Conservation (phyloP, 2,113 vertebrate genomes). For the Athene noctua region DNA sequence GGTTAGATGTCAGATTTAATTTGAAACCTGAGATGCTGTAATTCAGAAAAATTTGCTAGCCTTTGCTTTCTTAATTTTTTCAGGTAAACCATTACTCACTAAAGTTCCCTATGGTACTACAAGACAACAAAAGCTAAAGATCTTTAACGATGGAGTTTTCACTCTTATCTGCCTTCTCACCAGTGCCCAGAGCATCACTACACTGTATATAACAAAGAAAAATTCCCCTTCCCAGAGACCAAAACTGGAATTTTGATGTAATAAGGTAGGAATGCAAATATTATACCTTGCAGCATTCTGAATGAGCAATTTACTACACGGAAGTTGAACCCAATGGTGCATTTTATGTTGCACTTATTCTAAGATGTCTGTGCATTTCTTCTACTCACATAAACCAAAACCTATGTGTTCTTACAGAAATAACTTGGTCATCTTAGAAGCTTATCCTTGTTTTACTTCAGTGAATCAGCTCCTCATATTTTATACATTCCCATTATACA, state of each 20-base stretch:
- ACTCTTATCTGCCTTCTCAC: background rate
- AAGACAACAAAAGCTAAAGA: background rate
- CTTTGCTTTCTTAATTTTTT: too few species aligned
- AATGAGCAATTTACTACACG: background rate
- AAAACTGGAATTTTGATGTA: background rate
- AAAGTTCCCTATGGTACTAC: background rate
- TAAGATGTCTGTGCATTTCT: background rate
- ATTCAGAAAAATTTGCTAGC: background rate
- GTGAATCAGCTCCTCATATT: background rate
- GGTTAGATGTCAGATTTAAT: slow-evolving; percentile 16
- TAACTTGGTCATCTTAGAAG: background rate
- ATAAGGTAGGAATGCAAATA: background rate
- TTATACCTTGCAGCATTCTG: background rate
- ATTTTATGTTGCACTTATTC: background rate
- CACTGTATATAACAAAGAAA: background rate
- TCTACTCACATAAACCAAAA: background rate
- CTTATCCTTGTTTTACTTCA: background rate
- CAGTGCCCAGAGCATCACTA: background rate
- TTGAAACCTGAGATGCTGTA: slow-evolving; percentile 8
- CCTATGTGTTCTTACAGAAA: background rate
- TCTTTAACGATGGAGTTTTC: background rate
- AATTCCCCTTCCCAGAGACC: background rate
- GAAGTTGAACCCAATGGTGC: background rate
- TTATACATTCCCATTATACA: background rate
- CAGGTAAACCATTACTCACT: too few species aligned